These are phyloP conservation scores for Ophonus ardosiacus DNA, from an alignment of 2,888 invertebrate genomes.

Conservation along the genomic window DNA sequence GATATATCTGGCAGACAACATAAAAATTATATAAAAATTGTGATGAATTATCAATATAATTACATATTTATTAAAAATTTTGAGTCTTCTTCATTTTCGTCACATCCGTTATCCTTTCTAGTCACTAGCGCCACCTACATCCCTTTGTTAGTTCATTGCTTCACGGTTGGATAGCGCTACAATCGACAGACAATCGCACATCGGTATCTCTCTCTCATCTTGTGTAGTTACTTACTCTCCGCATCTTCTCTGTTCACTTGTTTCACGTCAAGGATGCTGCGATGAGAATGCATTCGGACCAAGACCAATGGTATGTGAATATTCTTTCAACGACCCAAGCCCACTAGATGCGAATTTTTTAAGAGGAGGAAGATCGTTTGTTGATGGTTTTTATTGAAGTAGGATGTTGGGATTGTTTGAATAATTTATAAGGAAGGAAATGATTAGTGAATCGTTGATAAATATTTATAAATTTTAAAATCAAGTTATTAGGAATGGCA, in stretches of 20 bases:
- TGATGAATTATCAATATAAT: neutral
- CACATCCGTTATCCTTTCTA: neutral
- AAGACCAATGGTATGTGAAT: neutral
- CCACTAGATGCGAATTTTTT: neutral
- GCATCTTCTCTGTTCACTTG: slow-evolving; percentile 27
- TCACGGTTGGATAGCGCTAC: slow-evolving; percentile 37
- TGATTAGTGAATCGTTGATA: neutral
- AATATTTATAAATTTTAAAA: neutral
- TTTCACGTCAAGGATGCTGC: slow-evolving; percentile 35
- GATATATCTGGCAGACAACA: too few species aligned
- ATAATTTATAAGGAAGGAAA: neutral
- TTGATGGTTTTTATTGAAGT: neutral
- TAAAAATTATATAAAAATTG: too few species aligned
- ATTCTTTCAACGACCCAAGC: neutral
- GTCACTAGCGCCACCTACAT: slow-evolving; percentile 1
- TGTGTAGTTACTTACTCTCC: neutral
- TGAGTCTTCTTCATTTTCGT: too few species aligned
- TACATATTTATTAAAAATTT: neutral
- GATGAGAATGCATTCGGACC: slow-evolving; percentile 21
- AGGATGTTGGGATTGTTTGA: neutral
- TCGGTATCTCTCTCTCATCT: slow-evolving; percentile 28
- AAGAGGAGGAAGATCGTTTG: neutral
- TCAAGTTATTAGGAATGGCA: too few species aligned
- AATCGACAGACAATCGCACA: slow-evolving; percentile 33
- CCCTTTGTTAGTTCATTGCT: neutral